These are phyloP conservation scores for Oncorhynchus mykiss DNA, from an alignment of 2,113 vertebrate genomes.

Conservation along the genomic window DNA sequence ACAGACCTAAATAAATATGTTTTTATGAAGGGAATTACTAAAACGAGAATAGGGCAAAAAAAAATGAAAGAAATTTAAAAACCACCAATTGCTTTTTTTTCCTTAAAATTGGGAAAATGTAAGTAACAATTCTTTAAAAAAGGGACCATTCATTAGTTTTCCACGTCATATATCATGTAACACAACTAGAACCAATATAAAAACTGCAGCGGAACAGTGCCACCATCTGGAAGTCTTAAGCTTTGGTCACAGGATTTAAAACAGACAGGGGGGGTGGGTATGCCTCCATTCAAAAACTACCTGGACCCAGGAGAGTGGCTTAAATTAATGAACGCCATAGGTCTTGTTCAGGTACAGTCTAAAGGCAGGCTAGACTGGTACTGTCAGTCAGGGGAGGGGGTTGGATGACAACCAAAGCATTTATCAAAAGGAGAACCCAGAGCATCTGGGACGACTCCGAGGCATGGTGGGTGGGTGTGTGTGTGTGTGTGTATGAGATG, in stretches of 20 bases:
- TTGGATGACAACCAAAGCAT: slow-evolving; percentile 39
- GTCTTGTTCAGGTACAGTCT: slow-evolving; percentile 42
- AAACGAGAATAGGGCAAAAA: slow-evolving; percentile 61
- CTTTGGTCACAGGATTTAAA: slow-evolving; percentile 76
- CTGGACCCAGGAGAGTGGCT: slow-evolving; percentile 41
- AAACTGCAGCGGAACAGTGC: slow-evolving; percentile 70
- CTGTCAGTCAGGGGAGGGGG: slow-evolving; percentile 28
- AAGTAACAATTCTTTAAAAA: slow-evolving; percentile 40
- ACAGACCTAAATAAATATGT: slow-evolving; percentile 80
- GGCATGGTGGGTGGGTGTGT: slow-evolving; percentile 38
- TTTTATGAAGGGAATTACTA: slow-evolving; percentile 55
- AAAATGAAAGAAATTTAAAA: slow-evolving; percentile 64
- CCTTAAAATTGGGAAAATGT: slow-evolving; percentile 57
- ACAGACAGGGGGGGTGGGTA: slow-evolving; percentile 9
- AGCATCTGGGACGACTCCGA: slow-evolving; percentile 24
- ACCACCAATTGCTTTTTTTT: slow-evolving; percentile 49
- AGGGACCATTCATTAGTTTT: slow-evolving; percentile 49
- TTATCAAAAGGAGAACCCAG: slow-evolving; percentile 29
- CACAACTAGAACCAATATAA: slow-evolving; percentile 64
- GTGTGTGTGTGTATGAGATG: slow-evolving; percentile 27
- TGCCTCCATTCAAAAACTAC: slow-evolving; percentile 37
- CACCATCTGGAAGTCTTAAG: slow-evolving; percentile 74
- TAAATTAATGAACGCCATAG: slow-evolving; percentile 37
- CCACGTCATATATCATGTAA: slow-evolving; percentile 54
- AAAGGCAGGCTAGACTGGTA: slow-evolving; percentile 42